Evolutionary conservation across 2,797 vertebrate species (phyloP), one percentile per base, ranked within the genome.

Genomic region (Zalophus californianus): DNA sequence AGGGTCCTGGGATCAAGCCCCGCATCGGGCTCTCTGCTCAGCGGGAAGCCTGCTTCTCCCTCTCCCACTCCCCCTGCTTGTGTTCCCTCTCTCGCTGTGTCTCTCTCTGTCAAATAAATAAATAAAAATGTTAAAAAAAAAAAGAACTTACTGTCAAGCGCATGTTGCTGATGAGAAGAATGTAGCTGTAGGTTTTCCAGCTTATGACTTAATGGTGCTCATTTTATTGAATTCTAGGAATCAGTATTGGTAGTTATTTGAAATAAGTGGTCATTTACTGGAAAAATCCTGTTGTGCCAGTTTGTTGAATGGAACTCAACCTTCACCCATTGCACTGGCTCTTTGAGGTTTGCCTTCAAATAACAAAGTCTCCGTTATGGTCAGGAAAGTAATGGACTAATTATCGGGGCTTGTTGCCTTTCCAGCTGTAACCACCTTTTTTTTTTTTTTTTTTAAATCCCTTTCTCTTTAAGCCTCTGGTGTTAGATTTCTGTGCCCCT

Each of bases 231-330:
- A 62, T 29, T 84, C 29, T 27, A 56, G 85, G 70, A 82, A n/a
- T 73, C 48, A 48, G 25, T 41, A 32, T 48, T 91, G 72, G 25
- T 54, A 62, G 1, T 41, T 93, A 35, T 29, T 90, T 82, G 48
- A 95, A 79, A 52, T 84, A 44, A 68, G 41, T 18, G 21, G 16
- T 91, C 25, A 23, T 50, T 89, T 88, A 54, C 50, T 50, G 62
- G 75, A 56, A 58, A 87, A 44, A 44, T 44, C 83, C 18, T 48
- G 70, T 94, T 82, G 58, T 91, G 90, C 54, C 21, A 2, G 93
- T 72, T 64, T 73, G 38, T 96, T 35, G 87, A 80, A 21, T 91
- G 48, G 84, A 70, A n/a, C 64, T 41, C 90, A 75, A 94, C 54
- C 54, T 73, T 87, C 16, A 73, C 48, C 21, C 21, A 44, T 72